Evolutionary conservation across 1,140 invertebrate species (phyloP).

Genomic region (Bombus pyrosoma): DNA sequence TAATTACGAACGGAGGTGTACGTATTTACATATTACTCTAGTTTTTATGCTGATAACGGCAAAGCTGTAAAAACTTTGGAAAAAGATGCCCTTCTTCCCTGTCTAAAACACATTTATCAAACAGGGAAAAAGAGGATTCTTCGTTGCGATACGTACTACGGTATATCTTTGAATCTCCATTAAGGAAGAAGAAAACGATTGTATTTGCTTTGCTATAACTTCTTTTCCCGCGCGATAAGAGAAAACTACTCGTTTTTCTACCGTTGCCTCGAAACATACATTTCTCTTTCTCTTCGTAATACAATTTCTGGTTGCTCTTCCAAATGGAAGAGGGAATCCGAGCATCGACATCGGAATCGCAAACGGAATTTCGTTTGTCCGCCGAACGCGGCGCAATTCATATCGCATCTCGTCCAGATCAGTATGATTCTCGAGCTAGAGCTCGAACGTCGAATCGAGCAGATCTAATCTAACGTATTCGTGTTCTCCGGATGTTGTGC

Average conservation of each 20-base stretch:
- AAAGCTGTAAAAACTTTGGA: constrained; percentile 71
- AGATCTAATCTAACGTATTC: not conserved
- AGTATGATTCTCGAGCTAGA: too few species aligned
- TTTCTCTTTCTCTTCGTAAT: not conserved
- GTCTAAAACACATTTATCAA: too few species aligned
- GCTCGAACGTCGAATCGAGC: not conserved
- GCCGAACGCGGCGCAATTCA: too few species aligned
- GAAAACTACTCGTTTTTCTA: not conserved
- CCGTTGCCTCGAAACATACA: not conserved
- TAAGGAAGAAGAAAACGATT: not conserved
- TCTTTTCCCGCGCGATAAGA: not conserved
- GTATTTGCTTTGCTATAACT: not conserved
- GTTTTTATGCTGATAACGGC: constrained; percentile 45
- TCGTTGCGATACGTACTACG: not conserved
- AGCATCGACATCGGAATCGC: not conserved
- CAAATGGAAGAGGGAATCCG: not conserved
- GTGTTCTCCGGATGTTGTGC: not conserved
- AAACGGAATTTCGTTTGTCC: too few species aligned
- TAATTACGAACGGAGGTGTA: not conserved
- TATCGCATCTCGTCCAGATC: too few species aligned
- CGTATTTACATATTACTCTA: constrained; percentile 38
- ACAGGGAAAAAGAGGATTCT: not conserved
- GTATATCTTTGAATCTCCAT: not conserved
- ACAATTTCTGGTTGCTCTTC: not conserved
- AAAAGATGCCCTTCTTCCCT: constrained; percentile 30